These are phyloP conservation scores for Tor tambroides DNA, from an alignment of 2,113 vertebrate genomes.

Conservation along the genomic window DNA sequence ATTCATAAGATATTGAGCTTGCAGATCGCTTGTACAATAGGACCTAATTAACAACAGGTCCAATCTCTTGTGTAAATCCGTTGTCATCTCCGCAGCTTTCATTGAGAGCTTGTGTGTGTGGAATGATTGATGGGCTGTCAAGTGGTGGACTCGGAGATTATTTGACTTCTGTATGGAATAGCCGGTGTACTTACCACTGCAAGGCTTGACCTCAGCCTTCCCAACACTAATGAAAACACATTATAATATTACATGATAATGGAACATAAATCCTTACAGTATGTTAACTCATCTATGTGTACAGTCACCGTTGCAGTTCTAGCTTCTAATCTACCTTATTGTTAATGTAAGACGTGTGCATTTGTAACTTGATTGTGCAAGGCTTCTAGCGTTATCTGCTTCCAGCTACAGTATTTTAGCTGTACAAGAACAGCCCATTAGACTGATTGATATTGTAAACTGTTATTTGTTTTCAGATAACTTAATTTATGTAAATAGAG, in stretches of 20 bases:
- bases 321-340: no score
- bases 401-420: no score
- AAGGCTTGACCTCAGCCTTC: slow-evolving; percentile 24
- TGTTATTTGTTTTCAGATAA: no score
- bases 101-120: neutral
- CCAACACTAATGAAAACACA: neutral
- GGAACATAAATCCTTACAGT: slow-evolving; percentile 53
- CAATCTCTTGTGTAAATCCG: slow-evolving; percentile 56
- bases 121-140: slow-evolving; percentile 45
- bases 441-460: no score
- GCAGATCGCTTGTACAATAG: slow-evolving; percentile 55
- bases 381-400: no score
- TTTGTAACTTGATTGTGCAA: no score
- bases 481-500: no score
- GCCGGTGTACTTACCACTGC: slow-evolving; percentile 20
- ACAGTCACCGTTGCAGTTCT: neutral
- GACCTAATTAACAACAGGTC: slow-evolving; percentile 58
- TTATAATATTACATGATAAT: slow-evolving; percentile 55
- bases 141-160: slow-evolving; percentile 26
- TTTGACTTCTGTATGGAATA: slow-evolving; percentile 63
- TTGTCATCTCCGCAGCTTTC: neutral
- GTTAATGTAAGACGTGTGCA: no score
- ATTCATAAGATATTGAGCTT: slow-evolving; percentile 59
- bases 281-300: slow-evolving; percentile 29
- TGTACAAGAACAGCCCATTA: no score